These are phyloP conservation scores for Lophotriccus pileatus DNA, from an alignment of 2,797 vertebrate genomes.

Conservation along the genomic window DNA sequence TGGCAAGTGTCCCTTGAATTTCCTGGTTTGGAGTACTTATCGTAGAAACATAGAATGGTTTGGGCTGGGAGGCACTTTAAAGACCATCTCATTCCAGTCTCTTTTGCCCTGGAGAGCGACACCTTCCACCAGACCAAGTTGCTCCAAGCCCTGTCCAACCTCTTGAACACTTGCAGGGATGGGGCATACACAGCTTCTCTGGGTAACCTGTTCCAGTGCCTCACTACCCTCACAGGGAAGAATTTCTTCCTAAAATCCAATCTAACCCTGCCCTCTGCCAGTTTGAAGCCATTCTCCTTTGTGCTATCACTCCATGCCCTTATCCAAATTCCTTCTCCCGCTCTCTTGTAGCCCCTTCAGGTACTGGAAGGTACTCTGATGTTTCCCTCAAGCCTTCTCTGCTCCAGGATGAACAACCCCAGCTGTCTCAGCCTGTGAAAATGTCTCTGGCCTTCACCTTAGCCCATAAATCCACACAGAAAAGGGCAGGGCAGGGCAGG, in stretches of 20 bases:
- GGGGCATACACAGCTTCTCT: background rate
- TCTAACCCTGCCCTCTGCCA: background rate
- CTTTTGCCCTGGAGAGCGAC: background rate
- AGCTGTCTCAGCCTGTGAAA: background rate
- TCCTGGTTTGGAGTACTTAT: background rate
- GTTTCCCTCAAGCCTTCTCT: background rate
- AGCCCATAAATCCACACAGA: background rate
- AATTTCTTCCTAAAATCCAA: background rate
- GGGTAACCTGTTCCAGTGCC: accelerated
- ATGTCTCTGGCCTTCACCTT: background rate
- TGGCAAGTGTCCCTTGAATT: background rate
- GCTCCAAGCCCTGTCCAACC: background rate
- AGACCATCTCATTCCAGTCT: background rate
- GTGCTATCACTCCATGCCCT: background rate
- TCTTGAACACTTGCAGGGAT: background rate
- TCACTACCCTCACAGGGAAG: background rate
- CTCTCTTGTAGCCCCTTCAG: background rate
- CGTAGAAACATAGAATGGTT: background rate
- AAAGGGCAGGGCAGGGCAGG: background rate
- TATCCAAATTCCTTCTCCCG: background rate
- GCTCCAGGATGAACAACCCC: background rate
- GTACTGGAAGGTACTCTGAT: background rate
- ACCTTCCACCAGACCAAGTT: background rate
- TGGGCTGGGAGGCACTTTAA: background rate
- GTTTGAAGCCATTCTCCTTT: background rate